phyloP scores from a whole-genome alignment of 2,113 vertebrate genomes.

The Vireo altiloquus region DNA sequence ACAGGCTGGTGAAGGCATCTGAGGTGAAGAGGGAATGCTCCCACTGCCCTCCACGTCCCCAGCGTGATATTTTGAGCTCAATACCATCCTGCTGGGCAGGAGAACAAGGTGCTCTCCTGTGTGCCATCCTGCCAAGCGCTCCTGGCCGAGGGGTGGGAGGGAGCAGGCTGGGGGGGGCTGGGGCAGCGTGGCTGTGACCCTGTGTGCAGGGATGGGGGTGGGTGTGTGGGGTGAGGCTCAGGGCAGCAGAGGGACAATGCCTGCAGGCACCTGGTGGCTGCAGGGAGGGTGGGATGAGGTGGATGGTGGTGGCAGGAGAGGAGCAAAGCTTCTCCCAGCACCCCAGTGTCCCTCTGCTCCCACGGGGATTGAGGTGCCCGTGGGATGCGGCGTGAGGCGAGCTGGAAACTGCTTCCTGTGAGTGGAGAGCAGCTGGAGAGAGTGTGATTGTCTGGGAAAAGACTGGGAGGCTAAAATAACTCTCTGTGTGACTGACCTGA shows the following conservation, averaged over 20 bases:
- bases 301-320: neutral
- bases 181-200: fast-evolving
- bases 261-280: neutral
- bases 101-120: neutral
- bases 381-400: fast-evolving
- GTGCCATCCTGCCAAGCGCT: neutral
- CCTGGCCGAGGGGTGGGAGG: neutral
- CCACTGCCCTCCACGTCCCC: neutral
- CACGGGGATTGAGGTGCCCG: fast-evolving
- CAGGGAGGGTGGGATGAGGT: neutral
- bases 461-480: neutral
- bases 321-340: neutral
- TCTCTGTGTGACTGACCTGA: neutral
- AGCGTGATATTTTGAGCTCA: neutral
- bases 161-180: neutral
- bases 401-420: neutral
- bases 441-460: neutral
- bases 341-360: neutral
- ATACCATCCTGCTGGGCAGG: neutral
- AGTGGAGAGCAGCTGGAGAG: neutral
- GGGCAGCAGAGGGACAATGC: fast-evolving
- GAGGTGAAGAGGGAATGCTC: neutral
- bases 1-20: neutral
- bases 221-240: fast-evolving
- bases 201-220: fast-evolving